Evolutionary conservation across 1,140 invertebrate genomes (phyloP), one percentile per base, ranked within the genome.

Genomic region (Agrilus planipennis): DNA sequence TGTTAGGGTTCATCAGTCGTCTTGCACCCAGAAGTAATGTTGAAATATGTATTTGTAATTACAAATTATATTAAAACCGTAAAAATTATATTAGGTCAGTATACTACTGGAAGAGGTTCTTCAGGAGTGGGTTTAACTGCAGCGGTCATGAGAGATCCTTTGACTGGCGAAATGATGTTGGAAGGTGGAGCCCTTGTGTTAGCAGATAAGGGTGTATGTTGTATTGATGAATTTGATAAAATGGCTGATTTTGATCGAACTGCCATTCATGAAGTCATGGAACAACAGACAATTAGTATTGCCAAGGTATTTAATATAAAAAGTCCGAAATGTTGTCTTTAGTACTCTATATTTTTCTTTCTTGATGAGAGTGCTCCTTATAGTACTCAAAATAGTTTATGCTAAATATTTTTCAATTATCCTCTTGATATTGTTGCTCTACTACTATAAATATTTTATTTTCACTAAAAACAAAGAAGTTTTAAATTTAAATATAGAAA

Each of bases 151-250:
- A 98, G 95, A 69, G 96, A 99, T 69, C 89, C 89, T 0, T 62
- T 98, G 12, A 99, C 95, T 0, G 90, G 89, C 2, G 91, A 99
- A 68, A 93, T 98, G 89, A 87, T 85, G 48, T 61, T 99, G 58
- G 95, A 99, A 66, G 95, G 94, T 21, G 96, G 96, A 15, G 92
- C 95, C n/a, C 66, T 99, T 1, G 95, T 99, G 9, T 61, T 99
- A 31, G 95, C 95, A 11, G 96, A 99, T 70, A 81, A 92, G 56
- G 84, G 96, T 16, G 87, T 99, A 23, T 99, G 95, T 62, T 99
- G 95, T 60, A 99, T 99, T 63, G 95, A 99, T 60, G 96, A 99
- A 68, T 99, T 99, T 67, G 96, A 99, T 64, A 99, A 99, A 69
- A 99, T 99, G 94, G 84, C 91, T 29, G 94, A 99, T 42, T 60